Conservation (phyloP, 2,113 vertebrate genomes). For the Andinoacara biseriatus region DNA sequence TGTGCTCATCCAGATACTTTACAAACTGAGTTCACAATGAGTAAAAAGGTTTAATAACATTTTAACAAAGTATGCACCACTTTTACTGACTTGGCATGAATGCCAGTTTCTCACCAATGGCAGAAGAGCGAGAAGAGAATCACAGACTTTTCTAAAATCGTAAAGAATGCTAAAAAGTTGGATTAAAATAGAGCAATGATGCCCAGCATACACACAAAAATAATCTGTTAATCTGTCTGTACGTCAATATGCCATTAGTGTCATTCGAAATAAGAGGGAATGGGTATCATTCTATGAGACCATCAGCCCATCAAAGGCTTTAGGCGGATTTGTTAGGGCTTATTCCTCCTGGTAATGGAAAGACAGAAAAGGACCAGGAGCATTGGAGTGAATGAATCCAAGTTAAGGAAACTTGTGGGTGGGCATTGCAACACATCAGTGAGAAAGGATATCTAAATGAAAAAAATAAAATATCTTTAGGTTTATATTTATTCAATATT, state of each 20-base stretch:
- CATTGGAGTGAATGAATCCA: slow-evolving; percentile 3
- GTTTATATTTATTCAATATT: not conserved
- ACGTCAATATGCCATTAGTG: slow-evolving; percentile 60
- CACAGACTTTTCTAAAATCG: slow-evolving; percentile 17
- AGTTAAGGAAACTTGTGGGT: not conserved
- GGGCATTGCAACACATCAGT: not conserved
- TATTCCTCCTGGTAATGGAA: slow-evolving; percentile 49
- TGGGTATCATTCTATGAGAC: slow-evolving; percentile 51
- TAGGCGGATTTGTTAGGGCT: slow-evolving; percentile 58
- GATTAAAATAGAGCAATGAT: slow-evolving; percentile 22
- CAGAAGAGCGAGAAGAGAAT: slow-evolving; percentile 3
- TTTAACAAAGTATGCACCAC: not conserved
- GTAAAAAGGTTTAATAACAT: not conserved
- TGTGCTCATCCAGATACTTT: not conserved
- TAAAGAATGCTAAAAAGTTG: slow-evolving; percentile 28
- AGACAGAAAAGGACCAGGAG: slow-evolving; percentile 23
- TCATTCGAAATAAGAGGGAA: slow-evolving; percentile 39
- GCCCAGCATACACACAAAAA: slow-evolving; percentile 13
- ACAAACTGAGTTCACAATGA: not conserved
- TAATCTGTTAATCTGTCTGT: slow-evolving; percentile 65
- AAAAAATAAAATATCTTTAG: not conserved
- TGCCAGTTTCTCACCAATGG: not conserved
- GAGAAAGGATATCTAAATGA: not conserved
- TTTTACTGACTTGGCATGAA: not conserved
- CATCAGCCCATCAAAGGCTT: slow-evolving; percentile 44